Conservation (phyloP, 2,113 vertebrate species). For the Noturus placidus region DNA sequence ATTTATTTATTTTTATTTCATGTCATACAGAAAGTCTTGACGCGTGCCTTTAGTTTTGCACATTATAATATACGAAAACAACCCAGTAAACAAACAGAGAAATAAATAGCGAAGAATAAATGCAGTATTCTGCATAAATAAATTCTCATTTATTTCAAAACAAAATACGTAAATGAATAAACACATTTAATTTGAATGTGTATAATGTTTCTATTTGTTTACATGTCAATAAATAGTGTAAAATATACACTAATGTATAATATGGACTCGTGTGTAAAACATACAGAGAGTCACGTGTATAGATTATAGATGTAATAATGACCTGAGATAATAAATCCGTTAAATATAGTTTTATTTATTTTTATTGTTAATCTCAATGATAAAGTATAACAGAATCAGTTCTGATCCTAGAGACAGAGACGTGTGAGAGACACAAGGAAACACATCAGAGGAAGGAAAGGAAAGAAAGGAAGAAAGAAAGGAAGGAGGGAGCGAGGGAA, state of each 20-base stretch:
- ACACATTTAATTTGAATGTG: neutral
- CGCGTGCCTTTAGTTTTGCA: neutral
- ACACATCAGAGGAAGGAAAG: neutral
- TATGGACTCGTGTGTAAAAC: neutral
- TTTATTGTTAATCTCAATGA: conserved; percentile 42
- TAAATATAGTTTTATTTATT: conserved; percentile 13
- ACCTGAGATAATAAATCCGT: conserved; percentile 8
- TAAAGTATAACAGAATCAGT: conserved; percentile 18
- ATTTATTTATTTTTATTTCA: neutral
- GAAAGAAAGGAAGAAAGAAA: neutral
- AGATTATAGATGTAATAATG: neutral
- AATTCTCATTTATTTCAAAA: neutral
- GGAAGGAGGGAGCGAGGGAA: conserved; percentile 25
- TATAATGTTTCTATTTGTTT: neutral
- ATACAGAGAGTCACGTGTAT: neutral
- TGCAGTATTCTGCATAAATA: too few relatives aligned
- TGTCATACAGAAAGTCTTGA: too few relatives aligned
- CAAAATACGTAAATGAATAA: neutral
- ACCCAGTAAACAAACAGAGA: neutral
- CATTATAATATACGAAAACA: neutral
- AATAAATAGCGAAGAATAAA: neutral
- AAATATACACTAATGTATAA: neutral
- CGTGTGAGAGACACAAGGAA: conserved; percentile 32
- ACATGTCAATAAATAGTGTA: neutral
- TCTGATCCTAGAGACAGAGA: conserved; percentile 30